Conservation (phyloP, 2,797 vertebrate species). For the Etheostoma nigrum region DNA sequence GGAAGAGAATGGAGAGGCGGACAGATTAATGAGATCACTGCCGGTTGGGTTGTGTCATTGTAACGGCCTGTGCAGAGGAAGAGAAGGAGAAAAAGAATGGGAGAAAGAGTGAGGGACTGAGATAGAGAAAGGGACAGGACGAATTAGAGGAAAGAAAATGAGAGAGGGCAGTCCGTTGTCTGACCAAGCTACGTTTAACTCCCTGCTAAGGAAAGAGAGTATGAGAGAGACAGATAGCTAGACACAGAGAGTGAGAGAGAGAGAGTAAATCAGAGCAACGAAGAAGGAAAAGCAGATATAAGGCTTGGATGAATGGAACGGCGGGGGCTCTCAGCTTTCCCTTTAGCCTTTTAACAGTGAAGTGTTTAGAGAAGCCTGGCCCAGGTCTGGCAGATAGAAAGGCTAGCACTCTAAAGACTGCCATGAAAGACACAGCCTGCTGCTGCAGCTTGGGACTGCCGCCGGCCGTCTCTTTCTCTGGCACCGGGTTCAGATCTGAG, state of each 20-base stretch:
- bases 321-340: slow-evolving; percentile 68
- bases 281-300: slow-evolving; percentile 49
- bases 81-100: slow-evolving; percentile 43
- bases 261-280: slow-evolving; percentile 9
- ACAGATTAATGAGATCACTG: slow-evolving; percentile 84
- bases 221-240: slow-evolving; percentile 15
- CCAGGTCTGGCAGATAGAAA: slow-evolving; percentile 67
- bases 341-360: slow-evolving; percentile 64
- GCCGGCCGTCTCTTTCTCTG: slow-evolving; percentile 51
- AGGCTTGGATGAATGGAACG: slow-evolving; percentile 68
- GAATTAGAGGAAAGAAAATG: slow-evolving; percentile 37
- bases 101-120: slow-evolving; percentile 33
- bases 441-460: slow-evolving; percentile 29
- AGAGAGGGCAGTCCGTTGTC: slow-evolving; percentile 64
- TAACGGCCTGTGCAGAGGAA: slow-evolving; percentile 65
- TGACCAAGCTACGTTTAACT: slow-evolving; percentile 65
- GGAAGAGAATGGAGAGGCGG: slow-evolving; percentile 61
- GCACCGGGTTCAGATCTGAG: slow-evolving; percentile 61
- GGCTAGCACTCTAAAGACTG: slow-evolving; percentile 53
- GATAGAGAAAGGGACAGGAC: slow-evolving; percentile 27
- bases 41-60: slow-evolving; percentile 79
- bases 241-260: slow-evolving; percentile 11
- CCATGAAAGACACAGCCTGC: slow-evolving; percentile 61
- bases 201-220: slow-evolving; percentile 38
- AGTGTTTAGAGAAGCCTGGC: slow-evolving; percentile 61